A percentile compares a stretch with the other conserved stretches of the same genome.
Conservation (phyloP, 2,888 invertebrate species). For the Andricus quercusramuli region DNA sequence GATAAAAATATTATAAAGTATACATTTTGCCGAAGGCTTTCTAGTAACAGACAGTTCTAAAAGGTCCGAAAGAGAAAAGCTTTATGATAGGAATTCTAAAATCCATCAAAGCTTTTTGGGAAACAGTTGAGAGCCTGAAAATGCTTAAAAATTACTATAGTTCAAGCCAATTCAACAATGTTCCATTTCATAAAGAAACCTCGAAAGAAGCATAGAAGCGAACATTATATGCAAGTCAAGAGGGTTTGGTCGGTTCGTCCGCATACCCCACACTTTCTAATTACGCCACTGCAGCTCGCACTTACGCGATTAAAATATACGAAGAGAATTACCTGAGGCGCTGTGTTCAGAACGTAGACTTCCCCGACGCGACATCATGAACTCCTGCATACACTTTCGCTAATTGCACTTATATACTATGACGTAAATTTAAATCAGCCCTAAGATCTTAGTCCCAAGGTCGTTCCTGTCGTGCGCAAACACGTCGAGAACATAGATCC, state of each 20-base stretch:
- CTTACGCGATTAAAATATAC: slow-evolving; percentile 5
- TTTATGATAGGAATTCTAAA: neutral
- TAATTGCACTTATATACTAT: slow-evolving; percentile 20
- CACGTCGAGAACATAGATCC: neutral
- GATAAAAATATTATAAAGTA: neutral
- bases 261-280: neutral
- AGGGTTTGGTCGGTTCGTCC: neutral
- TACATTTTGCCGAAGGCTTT: neutral
- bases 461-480: slow-evolving; percentile 13
- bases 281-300: neutral
- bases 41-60: no score
- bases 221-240: neutral
- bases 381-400: slow-evolving; percentile 23
- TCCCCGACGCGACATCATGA: neutral
- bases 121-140: neutral
- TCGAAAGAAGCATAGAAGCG: no score
- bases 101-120: neutral
- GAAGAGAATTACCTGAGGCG: slow-evolving; percentile 4
- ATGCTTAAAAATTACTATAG: neutral
- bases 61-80: neutral
- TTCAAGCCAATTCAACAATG: neutral
- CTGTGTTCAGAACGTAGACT: neutral
- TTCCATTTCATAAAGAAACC: neutral
- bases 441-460: slow-evolving; percentile 19
- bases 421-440: slow-evolving; percentile 8